phyloP scores from a whole-genome alignment of 2,888 invertebrate species.

The Caenorhabditis imperialis region DNA sequence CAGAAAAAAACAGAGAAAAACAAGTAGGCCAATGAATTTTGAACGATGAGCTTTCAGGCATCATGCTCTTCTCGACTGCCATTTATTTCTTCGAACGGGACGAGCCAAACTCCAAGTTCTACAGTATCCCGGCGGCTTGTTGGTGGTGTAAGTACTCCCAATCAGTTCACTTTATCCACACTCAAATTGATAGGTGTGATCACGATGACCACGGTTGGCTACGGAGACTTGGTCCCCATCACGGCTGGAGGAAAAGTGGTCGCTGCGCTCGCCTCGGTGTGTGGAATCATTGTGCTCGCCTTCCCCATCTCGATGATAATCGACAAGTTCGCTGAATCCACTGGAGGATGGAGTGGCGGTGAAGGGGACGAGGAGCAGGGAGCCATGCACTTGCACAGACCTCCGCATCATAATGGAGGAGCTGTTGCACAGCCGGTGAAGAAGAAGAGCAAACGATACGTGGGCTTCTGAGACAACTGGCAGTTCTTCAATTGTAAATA shows the following conservation, averaged over 20 bases:
- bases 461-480: constrained; percentile 40
- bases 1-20: neutral
- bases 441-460: constrained; percentile 55
- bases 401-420: constrained; percentile 29
- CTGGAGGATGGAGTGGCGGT: constrained; percentile 66
- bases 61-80: constrained; percentile 76
- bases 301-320: constrained; percentile 78
- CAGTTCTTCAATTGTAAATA: constrained; percentile 3
- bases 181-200: constrained; percentile 60
- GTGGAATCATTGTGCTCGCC: constrained; percentile 76
- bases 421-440: constrained; percentile 19
- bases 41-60: constrained; percentile 56
- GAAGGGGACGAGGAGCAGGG: constrained; percentile 50
- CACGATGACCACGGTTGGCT: constrained; percentile 72
- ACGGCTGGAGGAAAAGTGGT: constrained; percentile 77
- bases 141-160: constrained; percentile 74
- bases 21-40: constrained; percentile 10
- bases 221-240: constrained; percentile 76
- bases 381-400: constrained; percentile 3
- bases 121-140: constrained; percentile 75
- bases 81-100: constrained; percentile 77
- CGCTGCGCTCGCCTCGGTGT: constrained; percentile 74
- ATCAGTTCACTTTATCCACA: too few relatives aligned
- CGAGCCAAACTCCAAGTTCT: constrained; percentile 76
- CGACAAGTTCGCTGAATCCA: constrained; percentile 77